phyloP scores from a whole-genome alignment of 2,113 vertebrate genomes.

The Laticauda colubrina region DNA sequence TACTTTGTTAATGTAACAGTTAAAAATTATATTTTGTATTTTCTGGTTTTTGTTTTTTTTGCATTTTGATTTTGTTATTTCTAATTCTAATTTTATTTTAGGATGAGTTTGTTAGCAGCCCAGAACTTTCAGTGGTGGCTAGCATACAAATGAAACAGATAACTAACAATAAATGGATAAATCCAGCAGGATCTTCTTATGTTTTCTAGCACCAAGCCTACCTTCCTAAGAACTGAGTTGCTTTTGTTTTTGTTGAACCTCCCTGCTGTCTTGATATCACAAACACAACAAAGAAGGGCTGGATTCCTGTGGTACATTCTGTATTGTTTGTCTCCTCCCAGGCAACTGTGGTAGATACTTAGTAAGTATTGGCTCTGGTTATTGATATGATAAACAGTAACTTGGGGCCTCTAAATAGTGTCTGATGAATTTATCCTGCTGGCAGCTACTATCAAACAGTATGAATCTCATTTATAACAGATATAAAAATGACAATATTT shows the following conservation, averaged over 20 bases:
- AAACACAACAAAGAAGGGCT: background rate
- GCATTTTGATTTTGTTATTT: background rate
- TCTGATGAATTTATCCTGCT: slow-evolving; percentile 10
- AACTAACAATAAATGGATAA: background rate
- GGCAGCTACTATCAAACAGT: background rate
- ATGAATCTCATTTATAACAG: background rate
- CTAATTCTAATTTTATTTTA: background rate
- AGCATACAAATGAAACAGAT: background rate
- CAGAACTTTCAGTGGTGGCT: background rate
- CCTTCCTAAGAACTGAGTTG: background rate
- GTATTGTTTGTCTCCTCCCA: background rate
- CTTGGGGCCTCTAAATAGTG: slow-evolving; percentile 5
- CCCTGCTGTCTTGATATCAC: background rate
- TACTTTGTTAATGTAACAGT: background rate
- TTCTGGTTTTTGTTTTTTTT: background rate
- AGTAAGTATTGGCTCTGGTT: background rate
- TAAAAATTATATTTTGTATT: background rate
- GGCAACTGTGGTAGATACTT: background rate
- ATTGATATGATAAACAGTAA: slow-evolving; percentile 17
- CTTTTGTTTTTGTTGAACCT: background rate
- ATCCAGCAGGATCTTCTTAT: background rate
- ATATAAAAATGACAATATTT: slow-evolving; percentile 3
- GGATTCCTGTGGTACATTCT: background rate
- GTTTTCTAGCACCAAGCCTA: background rate
- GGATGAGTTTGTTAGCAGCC: background rate